Evolutionary conservation across 2,113 vertebrate genomes (phyloP), one percentile per base, ranked within the genome.

Genomic region (Oriolus oriolus): DNA sequence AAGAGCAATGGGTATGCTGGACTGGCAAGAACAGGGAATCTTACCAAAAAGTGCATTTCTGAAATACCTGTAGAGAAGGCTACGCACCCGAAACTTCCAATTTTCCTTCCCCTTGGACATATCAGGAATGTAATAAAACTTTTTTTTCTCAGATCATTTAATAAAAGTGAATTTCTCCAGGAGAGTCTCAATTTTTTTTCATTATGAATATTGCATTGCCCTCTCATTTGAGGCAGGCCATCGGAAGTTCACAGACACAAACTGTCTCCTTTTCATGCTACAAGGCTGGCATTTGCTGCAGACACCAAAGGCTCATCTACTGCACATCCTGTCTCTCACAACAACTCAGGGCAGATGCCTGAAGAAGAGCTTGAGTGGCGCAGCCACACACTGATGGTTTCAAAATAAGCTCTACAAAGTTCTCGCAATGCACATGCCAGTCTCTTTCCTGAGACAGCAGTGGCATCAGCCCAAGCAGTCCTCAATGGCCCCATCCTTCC

Each of bases 371-470:
- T 57, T 21, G 59, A 80, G 41, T 4, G 31, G 23, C 42, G 11
- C 70, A 90, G 75, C 10, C 49, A 50, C 26, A 39, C 7, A 3
- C 15, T 19, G n/a, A 28, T 0, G 13, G 24, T 1, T 82, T 17
- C 75, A 68, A 35, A 53, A 28, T 6, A 45, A 64, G 56, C 14
- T 63, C 50, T 13, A 42, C 19, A 52, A 85, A 37, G 26, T 21
- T 41, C 18, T 35, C 50, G 16, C 2, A 1, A 13, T 1, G n/a
- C 41, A 70, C n/a, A 54, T 3, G n/a, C 17, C 69, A 69, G 1
- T 23, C 41, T 37, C 14, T 57, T 35, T 47, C 10, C 61, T 22
- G n/a, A 70, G 52, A 75, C 20, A 76, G 30, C 49, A 68, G 44
- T 3, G 50, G 18, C 60, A 37, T 18, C 77, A 44, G 24, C 37